A percentile compares a stretch with the other conserved stretches of the same genome.
phyloP scores from a whole-genome alignment of 1,140 invertebrate genomes.

The Platyura marginata region DNA sequence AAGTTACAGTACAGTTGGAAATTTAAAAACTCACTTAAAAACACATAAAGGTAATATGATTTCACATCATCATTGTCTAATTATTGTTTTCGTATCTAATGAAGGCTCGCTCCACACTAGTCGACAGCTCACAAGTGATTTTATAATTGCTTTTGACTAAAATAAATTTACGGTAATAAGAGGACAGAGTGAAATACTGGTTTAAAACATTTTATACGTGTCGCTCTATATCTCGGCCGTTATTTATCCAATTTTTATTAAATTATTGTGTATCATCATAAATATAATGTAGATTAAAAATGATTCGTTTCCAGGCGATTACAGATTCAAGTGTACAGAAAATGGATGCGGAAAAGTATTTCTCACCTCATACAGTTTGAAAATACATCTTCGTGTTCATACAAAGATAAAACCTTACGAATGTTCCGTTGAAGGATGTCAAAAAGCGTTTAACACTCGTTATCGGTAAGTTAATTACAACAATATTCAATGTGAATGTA shows the following conservation, averaged over 20 bases:
- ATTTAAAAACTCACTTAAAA: slow-evolving; percentile 88
- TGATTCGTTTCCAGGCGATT: slow-evolving; percentile 75
- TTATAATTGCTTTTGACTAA: no score
- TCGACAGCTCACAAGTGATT: no score
- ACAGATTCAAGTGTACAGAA: slow-evolving; percentile 79
- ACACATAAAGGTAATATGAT: slow-evolving; percentile 69
- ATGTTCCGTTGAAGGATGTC: slow-evolving; percentile 56
- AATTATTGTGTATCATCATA: background rate
- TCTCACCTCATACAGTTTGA: slow-evolving; percentile 84
- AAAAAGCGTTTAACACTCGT: slow-evolving; percentile 86
- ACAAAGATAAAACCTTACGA: slow-evolving; percentile 87
- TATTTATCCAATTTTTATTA: no score
- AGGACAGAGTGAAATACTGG: no score
- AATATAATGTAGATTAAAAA: no score
- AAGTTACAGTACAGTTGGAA: slow-evolving; percentile 86
- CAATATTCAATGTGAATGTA: background rate
- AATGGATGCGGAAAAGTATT: slow-evolving; percentile 81
- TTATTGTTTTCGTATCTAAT: no score
- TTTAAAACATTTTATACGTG: no score
- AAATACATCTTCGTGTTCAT: slow-evolving; percentile 87
- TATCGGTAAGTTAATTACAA: slow-evolving; percentile 40
- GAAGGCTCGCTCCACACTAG: no score
- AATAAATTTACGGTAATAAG: no score
- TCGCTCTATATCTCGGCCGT: no score
- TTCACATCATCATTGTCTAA: background rate